Base-by-base conservation (phyloP, 2,888 invertebrate species). In the Dryobota labecula region DNA sequence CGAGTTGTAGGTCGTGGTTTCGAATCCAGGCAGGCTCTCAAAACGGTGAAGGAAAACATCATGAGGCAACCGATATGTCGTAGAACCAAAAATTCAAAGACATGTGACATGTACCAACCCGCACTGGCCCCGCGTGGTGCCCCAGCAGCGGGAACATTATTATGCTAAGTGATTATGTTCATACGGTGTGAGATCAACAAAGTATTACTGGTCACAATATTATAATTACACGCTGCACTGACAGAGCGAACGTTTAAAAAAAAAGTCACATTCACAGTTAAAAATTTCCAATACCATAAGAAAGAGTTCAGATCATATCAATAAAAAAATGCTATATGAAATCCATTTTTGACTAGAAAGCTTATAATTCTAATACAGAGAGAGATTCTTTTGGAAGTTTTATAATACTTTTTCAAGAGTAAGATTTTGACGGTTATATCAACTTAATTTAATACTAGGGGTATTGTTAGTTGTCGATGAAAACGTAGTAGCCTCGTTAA, bases 311-410 rank as follows among this genome's bases (percentile, higher is more conserved):
- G 81, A 87, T 81, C 64, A 76, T 82, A 82, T 71, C 67, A 73
- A 74, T 84, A 87, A 87, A 88, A 88, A 90, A 88, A 89, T 88
- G 90, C 87, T 88, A 87, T 87, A 91, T 89, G 91, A 92, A 92
- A 92, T 91, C 90, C 90, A 92, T 94, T 95, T 94, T 95, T 96
- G 96, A 96, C 96, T 96, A 96, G 96, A 96, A 93, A 92, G 90
- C 92, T 95, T 94, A 85, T 70, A 93, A 91, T 91, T 92, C 92
- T 94, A 95, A 95, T 94, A 95, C 94, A 95, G 93, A 94, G 92
- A 94, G 95, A 95, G 95, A 95, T 95, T 95, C 95, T 92, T 94
- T 93, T 91, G 91, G 90, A 91, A 92, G 90, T 91, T 89, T 89
- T 88, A 90, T 94, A 94, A 95, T 95, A 95, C 95, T 95, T 95